Evolutionary conservation across 2,797 vertebrate species (phyloP).

Genomic region (Enteromius mattozi): DNA sequence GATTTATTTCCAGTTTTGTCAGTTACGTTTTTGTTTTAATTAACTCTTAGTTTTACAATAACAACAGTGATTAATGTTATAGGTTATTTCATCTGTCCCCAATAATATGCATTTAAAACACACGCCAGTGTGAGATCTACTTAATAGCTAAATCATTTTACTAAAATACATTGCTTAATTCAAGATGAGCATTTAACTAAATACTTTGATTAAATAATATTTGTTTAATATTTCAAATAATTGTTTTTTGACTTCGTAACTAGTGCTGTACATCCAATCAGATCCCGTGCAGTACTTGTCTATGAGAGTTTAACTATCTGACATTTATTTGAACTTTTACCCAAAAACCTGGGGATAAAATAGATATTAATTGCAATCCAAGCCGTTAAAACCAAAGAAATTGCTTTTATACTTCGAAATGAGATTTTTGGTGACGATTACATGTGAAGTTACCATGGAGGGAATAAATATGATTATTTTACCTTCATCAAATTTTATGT

Average conservation of each 20-base stretch:
- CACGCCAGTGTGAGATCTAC: too few species aligned
- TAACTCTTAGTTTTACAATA: not conserved
- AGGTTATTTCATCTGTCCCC: not conserved
- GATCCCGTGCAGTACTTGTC: not conserved
- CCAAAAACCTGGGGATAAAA: not conserved
- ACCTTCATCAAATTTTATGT: not conserved
- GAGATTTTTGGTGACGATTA: not conserved
- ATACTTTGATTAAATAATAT: not conserved
- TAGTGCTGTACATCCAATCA: not conserved
- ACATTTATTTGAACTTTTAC: not conserved
- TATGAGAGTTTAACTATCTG: not conserved
- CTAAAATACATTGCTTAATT: not conserved
- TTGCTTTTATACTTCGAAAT: not conserved
- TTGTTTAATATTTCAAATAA: too few species aligned
- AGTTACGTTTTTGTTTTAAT: not conserved
- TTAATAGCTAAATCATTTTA: not conserved
- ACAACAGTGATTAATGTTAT: not conserved
- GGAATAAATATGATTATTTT: constrained; percentile 4
- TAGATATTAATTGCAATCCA: not conserved
- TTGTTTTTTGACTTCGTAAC: not conserved
- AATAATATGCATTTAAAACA: not conserved
- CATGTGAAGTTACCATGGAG: not conserved
- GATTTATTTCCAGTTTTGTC: not conserved
- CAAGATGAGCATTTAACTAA: not conserved
- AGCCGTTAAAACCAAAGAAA: not conserved